phyloP scores from a whole-genome alignment of 1,140 invertebrate genomes.

The Drosophila nigromelanica region DNA sequence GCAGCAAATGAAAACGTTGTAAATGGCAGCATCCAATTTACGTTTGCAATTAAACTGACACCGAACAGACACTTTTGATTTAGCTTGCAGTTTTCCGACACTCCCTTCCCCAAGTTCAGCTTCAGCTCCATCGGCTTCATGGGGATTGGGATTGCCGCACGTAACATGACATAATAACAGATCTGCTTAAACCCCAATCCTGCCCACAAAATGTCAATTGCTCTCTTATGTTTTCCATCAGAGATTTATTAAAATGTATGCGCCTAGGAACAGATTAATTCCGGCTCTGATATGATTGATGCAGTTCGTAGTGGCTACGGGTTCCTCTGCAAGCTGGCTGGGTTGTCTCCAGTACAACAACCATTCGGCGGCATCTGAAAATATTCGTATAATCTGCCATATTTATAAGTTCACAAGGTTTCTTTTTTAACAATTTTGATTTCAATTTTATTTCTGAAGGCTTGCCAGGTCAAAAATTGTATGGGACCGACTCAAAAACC shows the following conservation, averaged over 20 bases:
- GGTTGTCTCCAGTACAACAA: conserved; percentile 30
- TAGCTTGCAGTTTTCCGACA: conserved; percentile 52
- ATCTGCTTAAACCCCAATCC: conserved; percentile 21
- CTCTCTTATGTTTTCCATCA: not conserved
- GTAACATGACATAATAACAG: conserved; percentile 44
- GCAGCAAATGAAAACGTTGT: conserved; percentile 75
- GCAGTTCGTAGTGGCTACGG: not conserved
- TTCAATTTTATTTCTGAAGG: conserved; percentile 3
- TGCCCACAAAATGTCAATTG: conserved; percentile 27
- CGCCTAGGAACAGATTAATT: not conserved
- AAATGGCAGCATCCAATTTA: conserved; percentile 82
- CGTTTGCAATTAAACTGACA: conserved; percentile 83
- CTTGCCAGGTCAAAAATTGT: not conserved
- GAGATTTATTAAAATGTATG: conserved; percentile 38
- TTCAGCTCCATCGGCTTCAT: not conserved
- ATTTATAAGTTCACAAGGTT: not conserved
- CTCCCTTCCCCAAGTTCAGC: not conserved
- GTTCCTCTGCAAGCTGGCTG: not conserved
- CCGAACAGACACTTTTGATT: conserved; percentile 81
- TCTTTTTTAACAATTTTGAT: conserved; percentile 16
- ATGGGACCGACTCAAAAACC: not conserved
- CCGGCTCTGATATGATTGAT: conserved; percentile 4
- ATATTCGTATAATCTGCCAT: conserved; percentile 62
- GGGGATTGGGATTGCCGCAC: conserved; percentile 13
- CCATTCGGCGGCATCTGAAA: conserved; percentile 58